Evolutionary conservation across 2,797 vertebrate species (phyloP).

Genomic region (Anguilla anguilla): DNA sequence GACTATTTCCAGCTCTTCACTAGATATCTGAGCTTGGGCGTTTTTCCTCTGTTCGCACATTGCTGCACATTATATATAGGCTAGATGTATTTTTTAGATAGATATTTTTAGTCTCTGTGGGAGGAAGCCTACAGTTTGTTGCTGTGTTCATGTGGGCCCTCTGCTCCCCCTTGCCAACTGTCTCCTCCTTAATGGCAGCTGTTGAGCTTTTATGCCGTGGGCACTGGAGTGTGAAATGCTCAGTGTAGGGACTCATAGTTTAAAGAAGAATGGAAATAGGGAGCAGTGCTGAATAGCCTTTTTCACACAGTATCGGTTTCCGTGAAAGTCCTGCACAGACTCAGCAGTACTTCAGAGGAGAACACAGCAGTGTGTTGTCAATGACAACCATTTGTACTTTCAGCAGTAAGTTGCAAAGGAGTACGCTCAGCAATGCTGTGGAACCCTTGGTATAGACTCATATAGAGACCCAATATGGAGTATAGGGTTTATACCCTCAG

Average conservation of each 20-base stretch:
- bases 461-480: not conserved
- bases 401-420: not conserved
- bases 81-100: not conserved
- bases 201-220: not conserved
- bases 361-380: not conserved
- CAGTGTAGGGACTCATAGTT: not conserved
- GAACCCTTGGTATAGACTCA: not conserved
- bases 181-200: not conserved
- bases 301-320: not conserved
- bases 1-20: slow-evolving; percentile 52
- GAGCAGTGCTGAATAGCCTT: not conserved
- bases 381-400: not conserved
- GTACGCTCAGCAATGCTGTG: not conserved
- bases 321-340: not conserved
- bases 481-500: not conserved
- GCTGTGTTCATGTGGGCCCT: not conserved
- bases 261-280: not conserved
- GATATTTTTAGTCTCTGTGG: not conserved
- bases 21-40: slow-evolving; percentile 46
- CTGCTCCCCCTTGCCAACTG: not conserved
- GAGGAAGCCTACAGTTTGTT: not conserved
- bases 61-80: not conserved
- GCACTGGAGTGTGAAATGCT: not conserved
- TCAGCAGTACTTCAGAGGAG: not conserved
- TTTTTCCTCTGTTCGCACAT: not conserved